Evolutionary conservation across 2,797 vertebrate species (phyloP), one percentile per base, ranked within the genome.

Genomic region (Sebastes ruberrimus): DNA sequence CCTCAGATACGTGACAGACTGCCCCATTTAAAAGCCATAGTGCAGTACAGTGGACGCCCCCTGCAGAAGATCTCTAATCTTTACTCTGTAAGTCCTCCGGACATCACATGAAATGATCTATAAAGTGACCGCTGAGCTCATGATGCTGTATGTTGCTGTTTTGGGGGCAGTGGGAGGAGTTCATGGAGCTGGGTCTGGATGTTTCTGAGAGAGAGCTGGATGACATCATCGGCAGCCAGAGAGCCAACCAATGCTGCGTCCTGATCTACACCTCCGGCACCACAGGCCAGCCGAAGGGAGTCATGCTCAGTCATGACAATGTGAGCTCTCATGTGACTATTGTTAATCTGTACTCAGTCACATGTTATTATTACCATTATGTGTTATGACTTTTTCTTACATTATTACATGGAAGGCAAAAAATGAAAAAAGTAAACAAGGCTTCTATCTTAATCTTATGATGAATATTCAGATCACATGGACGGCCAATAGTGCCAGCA

Each of bases 281-380:
- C 38, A 97, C 97, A 0, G 97, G 97, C 71, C 91, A 79, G 63
- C 96, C 97, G 0, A 98, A 98, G 92, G 97, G 97, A 78, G 97
- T 96, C 70, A 98, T 98, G 97, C 93, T 98, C 88, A 98, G 97
- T 75, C 97, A 98, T 32, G 97, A 98, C 90, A 98, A 97, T 13
- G 97, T 98, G 95, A 52, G 78, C 60, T 74, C 22, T 16, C 16
- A 0, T 42, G 22, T 71, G 52, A n/a, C 49, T 53, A 25, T 27
- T 38, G 8, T 68, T 56, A 6, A 18, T 30, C 10, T 32, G 1
- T 20, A 2, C 8, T n/a, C 32, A 33, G n/a, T 56, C 22, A 52
- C 6, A 65, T 52, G 52, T n/a, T 52, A 52, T 52, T n/a, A 49
- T 20, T 20, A 49, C 18, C 7, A 49, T 49, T 49, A 18, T 49